Percentiles rank a stretch among this genome's conserved stretches.
phyloP scores from a whole-genome alignment of 2,888 invertebrate species.

The Lepidonotus clava region DNA sequence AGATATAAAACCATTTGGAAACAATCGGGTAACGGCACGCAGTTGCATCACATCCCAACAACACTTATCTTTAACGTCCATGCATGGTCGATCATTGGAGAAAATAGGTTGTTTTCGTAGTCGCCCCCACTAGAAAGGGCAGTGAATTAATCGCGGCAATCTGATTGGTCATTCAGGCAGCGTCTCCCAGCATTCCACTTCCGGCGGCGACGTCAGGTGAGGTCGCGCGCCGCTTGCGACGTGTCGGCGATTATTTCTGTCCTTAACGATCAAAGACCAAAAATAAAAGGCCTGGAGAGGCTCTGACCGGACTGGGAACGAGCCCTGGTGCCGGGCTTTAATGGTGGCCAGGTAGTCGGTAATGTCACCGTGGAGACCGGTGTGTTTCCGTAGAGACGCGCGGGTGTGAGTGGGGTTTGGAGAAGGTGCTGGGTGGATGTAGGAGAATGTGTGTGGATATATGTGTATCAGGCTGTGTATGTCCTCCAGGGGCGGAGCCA shows the following conservation, averaged over 20 bases:
- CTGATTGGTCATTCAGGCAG: slow-evolving; percentile 51
- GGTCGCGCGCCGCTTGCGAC: not conserved
- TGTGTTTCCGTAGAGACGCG: slow-evolving; percentile 29
- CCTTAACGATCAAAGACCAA: slow-evolving; percentile 51
- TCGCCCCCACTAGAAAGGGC: too few relatives aligned
- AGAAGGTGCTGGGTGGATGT: not conserved
- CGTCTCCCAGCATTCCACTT: slow-evolving; percentile 39
- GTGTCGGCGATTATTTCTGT: slow-evolving; percentile 43
- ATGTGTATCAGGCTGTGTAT: not conserved
- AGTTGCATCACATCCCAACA: too few relatives aligned
- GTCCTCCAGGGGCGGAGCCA: not conserved
- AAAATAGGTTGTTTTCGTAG: too few relatives aligned
- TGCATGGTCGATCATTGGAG: too few relatives aligned
- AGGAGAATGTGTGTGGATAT: not conserved
- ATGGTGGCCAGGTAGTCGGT: slow-evolving; percentile 51
- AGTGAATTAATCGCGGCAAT: slow-evolving; percentile 8
- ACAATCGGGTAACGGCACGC: too few relatives aligned
- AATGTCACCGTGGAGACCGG: slow-evolving; percentile 44
- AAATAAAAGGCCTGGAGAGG: slow-evolving; percentile 20
- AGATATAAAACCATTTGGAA: too few relatives aligned
- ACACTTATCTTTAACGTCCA: too few relatives aligned
- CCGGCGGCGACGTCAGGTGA: slow-evolving; percentile 32
- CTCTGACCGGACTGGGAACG: slow-evolving; percentile 31
- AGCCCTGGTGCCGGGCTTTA: not conserved
- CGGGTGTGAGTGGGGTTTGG: slow-evolving; percentile 1